Conservation (phyloP, 2,797 vertebrate species). For the Gallinago solitaria region DNA sequence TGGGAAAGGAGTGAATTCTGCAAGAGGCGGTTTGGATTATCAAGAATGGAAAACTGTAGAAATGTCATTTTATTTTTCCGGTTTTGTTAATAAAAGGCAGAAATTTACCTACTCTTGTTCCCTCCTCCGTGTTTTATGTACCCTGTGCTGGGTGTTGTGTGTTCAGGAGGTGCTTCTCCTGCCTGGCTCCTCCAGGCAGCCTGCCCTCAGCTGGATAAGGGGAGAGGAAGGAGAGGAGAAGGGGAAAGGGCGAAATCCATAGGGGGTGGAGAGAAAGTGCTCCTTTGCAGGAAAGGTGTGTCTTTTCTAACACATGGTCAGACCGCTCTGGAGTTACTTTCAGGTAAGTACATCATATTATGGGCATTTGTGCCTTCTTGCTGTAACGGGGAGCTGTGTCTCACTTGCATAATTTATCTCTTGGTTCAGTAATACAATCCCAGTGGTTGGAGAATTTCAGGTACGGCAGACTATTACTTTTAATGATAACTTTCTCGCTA, state of each 20-base stretch:
- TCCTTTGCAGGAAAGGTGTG: constrained; percentile 32
- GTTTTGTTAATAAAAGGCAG: neutral
- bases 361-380: neutral
- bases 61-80: neutral
- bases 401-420: neutral
- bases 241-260: neutral
- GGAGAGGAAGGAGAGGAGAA: neutral
- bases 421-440: neutral
- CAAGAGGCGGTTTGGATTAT: neutral
- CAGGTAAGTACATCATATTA: neutral
- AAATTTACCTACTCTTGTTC: neutral
- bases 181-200: neutral
- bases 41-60: neutral
- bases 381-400: neutral
- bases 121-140: neutral
- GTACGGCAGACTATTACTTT: neutral
- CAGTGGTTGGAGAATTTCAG: neutral
- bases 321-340: neutral
- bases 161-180: neutral
- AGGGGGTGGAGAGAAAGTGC: constrained; percentile 54
- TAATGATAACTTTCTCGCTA: fast-evolving
- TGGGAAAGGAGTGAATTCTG: neutral
- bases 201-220: neutral
- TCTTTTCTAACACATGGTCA: neutral
- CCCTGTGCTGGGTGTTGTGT: neutral